A percentile compares a stretch with the other conserved stretches of the same genome.
Conservation (phyloP, 2,888 invertebrate genomes). For the Caenorhabditis uteleia region DNA sequence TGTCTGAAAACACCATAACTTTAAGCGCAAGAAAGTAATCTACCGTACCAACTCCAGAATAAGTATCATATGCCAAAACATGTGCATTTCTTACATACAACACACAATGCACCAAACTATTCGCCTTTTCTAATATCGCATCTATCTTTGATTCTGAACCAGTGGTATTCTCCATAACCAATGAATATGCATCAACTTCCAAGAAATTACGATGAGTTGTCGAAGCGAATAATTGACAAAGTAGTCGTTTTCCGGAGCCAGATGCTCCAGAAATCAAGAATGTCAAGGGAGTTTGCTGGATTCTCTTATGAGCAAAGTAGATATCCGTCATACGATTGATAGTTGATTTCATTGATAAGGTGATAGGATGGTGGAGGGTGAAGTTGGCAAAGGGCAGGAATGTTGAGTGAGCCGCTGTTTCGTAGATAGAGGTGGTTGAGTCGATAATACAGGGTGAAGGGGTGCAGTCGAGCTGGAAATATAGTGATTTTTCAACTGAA, state of each 20-base stretch:
- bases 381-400: constrained; percentile 24
- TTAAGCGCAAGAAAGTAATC: neutral
- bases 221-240: constrained; percentile 34
- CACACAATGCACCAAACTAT: constrained; percentile 27
- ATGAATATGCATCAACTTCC: constrained; percentile 50
- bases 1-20: constrained; percentile 18
- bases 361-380: constrained; percentile 3
- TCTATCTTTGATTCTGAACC: constrained; percentile 43
- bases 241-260: constrained; percentile 48
- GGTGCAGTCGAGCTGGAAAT: constrained; percentile 18
- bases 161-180: constrained; percentile 50
- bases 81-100: constrained; percentile 40
- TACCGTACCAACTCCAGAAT: constrained; percentile 28
- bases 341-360: constrained; percentile 3
- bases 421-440: constrained; percentile 35
- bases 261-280: constrained; percentile 44
- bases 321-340: constrained; percentile 22
- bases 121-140: constrained; percentile 41
- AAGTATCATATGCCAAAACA: constrained; percentile 47
- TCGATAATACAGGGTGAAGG: constrained; percentile 34
- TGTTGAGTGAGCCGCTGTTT: constrained; percentile 16
- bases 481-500: too few relatives aligned
- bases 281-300: constrained; percentile 16
- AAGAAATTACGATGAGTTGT: constrained; percentile 43
- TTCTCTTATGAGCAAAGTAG: constrained; percentile 9